These are phyloP conservation scores for Monochamus saltuarius DNA, from an alignment of 1,140 invertebrate species.

Conservation along the genomic window DNA sequence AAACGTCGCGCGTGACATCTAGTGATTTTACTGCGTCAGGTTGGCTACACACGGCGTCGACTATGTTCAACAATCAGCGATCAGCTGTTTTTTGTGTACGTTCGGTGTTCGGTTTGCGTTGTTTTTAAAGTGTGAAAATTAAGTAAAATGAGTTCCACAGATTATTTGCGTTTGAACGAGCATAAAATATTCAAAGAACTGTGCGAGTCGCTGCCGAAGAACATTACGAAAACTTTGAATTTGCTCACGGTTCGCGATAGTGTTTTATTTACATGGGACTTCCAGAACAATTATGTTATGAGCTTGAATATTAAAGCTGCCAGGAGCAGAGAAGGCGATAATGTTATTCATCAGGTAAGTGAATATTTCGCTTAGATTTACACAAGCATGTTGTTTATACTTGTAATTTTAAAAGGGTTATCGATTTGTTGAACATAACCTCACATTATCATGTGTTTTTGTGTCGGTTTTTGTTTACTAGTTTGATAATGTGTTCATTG, in stretches of 20 bases:
- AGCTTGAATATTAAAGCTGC: slow-evolving; percentile 61
- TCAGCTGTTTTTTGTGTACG: neutral
- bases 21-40: neutral
- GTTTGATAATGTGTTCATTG: no score
- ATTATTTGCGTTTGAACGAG: slow-evolving; percentile 55
- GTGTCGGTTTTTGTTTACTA: no score
- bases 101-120: slow-evolving; percentile 6
- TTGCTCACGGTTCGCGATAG: slow-evolving; percentile 64
- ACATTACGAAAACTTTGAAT: slow-evolving; percentile 60
- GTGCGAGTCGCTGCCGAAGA: slow-evolving; percentile 56
- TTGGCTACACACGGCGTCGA: neutral
- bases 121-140: slow-evolving; percentile 26
- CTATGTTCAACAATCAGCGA: neutral
- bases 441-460: slow-evolving; percentile 13
- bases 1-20: no score
- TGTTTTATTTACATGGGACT: slow-evolving; percentile 65
- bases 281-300: slow-evolving; percentile 62
- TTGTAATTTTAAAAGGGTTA: neutral
- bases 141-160: slow-evolving; percentile 40
- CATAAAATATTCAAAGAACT: slow-evolving; percentile 62
- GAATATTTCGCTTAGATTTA: neutral
- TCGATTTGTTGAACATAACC: slow-evolving; percentile 11
- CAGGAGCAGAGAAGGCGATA: slow-evolving; percentile 53
- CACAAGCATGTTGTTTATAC: neutral
- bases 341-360: slow-evolving; percentile 62